These are phyloP conservation scores for Polypedilum pembai DNA, from an alignment of 1,140 invertebrate species.

Conservation along the genomic window DNA sequence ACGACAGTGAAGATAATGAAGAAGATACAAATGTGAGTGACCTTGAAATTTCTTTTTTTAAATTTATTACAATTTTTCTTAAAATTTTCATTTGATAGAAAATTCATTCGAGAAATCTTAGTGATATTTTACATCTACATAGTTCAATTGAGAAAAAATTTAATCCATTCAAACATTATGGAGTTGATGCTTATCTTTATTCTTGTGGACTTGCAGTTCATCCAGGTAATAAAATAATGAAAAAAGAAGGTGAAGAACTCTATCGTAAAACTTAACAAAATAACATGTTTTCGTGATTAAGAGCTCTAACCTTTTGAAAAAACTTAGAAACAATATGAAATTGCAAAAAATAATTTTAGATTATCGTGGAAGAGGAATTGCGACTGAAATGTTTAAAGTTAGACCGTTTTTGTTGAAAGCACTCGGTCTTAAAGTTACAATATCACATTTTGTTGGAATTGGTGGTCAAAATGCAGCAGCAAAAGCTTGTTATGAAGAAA, in stretches of 20 bases:
- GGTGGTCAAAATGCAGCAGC: neutral
- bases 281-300: too few relatives aligned
- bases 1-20: neutral
- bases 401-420: conserved; percentile 33
- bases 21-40: neutral
- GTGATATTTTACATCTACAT: neutral
- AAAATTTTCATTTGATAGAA: neutral
- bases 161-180: conserved; percentile 38
- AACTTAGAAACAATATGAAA: too few relatives aligned
- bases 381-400: conserved; percentile 42
- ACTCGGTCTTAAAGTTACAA: neutral
- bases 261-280: too few relatives aligned
- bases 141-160: neutral
- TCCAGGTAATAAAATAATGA: conserved; percentile 30
- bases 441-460: neutral
- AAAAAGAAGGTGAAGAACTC: too few relatives aligned
- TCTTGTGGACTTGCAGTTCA: conserved; percentile 44
- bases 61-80: too few relatives aligned
- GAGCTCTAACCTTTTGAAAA: too few relatives aligned
- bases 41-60: too few relatives aligned
- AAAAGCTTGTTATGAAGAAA: neutral
- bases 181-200: conserved; percentile 41
- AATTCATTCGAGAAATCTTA: neutral
- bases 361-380: conserved; percentile 45
- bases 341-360: conserved; percentile 29